phyloP scores from a whole-genome alignment of 2,888 invertebrate genomes.

The Camponotus fellah region DNA sequence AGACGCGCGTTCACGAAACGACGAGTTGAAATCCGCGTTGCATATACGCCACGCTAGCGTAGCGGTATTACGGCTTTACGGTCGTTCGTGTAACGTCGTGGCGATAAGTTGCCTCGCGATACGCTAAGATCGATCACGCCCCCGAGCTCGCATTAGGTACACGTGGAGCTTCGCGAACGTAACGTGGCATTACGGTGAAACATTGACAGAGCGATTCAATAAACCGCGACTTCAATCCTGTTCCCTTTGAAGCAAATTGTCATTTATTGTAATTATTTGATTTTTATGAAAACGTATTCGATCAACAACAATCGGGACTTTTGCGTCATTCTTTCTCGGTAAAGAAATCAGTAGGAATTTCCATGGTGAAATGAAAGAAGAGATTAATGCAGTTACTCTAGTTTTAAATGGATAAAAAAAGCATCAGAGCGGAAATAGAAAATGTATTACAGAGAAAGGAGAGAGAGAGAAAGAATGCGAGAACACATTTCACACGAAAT shows the following conservation, averaged over 20 bases:
- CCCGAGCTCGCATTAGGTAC: constrained; percentile 50
- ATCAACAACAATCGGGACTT: constrained; percentile 19
- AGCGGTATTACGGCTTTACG: constrained; percentile 53
- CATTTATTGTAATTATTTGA: constrained; percentile 49
- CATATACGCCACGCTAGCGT: neutral
- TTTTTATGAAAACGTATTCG: constrained; percentile 40
- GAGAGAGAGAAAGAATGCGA: constrained; percentile 26
- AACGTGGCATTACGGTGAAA: constrained; percentile 43
- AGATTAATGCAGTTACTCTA: constrained; percentile 43
- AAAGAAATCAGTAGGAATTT: constrained; percentile 42
- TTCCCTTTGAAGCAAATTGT: constrained; percentile 43
- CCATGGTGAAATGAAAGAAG: constrained; percentile 37
- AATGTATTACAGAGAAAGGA: constrained; percentile 12
- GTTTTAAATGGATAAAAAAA: constrained; percentile 40
- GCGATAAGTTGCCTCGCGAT: constrained; percentile 59
- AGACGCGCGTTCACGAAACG: constrained; percentile 33
- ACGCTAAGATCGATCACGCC: constrained; percentile 60
- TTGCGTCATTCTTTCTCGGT: constrained; percentile 10
- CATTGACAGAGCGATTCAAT: constrained; percentile 31
- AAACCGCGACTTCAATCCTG: constrained; percentile 34
- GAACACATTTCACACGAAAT: constrained; percentile 7
- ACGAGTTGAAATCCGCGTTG: constrained; percentile 35
- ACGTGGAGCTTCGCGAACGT: constrained; percentile 46
- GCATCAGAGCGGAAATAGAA: constrained; percentile 10
- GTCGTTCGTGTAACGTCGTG: constrained; percentile 48